Conservation (phyloP, 2,113 vertebrate species). For the Solenodon paradoxus region DNA sequence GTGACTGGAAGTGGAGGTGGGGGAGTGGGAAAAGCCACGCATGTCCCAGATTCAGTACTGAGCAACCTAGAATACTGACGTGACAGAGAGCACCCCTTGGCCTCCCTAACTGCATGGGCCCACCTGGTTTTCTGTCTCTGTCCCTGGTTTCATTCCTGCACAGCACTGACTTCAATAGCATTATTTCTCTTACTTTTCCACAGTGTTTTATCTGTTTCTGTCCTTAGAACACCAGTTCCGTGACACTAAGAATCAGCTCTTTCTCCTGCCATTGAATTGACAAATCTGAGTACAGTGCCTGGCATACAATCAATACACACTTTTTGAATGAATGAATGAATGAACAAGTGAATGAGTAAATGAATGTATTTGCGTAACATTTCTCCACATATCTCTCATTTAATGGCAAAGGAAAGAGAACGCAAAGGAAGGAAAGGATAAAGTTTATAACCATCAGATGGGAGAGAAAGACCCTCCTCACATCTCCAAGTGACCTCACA, state of each 20-base stretch:
- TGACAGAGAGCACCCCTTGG: background rate
- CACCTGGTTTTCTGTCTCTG: background rate
- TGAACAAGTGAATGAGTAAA: background rate
- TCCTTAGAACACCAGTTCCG: background rate
- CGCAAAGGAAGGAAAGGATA: background rate
- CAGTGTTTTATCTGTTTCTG: background rate
- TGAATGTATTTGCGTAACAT: background rate
- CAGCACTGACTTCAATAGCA: background rate
- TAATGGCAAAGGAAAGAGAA: background rate
- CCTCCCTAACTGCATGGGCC: background rate
- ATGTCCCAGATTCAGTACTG: background rate
- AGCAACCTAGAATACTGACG: background rate
- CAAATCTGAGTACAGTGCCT: background rate
- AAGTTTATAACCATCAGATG: background rate
- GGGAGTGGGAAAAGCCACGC: background rate
- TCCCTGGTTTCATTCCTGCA: background rate
- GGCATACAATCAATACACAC: background rate
- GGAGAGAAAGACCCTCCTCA: background rate
- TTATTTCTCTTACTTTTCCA: background rate
- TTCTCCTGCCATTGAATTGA: background rate
- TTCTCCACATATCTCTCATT: background rate
- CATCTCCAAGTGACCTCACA: background rate
- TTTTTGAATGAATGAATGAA: background rate
- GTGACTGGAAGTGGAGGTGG: background rate
- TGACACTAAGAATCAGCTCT: background rate